Conservation (phyloP, 2,113 vertebrate genomes). For the Rhineura floridana region DNA sequence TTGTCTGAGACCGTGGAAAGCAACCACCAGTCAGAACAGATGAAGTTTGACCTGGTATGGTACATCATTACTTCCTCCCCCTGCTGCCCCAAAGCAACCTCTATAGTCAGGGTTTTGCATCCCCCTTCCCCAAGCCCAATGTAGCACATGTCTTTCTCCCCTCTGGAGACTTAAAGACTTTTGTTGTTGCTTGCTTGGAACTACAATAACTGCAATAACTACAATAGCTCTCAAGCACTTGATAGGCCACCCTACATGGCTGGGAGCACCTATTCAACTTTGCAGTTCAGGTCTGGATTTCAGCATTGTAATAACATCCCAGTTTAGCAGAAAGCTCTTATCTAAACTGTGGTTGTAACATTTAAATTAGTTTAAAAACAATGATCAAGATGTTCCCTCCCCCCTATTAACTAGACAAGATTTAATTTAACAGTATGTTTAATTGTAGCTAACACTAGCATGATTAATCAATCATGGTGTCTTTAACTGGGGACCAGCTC, state of each 20-base stretch:
- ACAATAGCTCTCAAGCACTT: background rate
- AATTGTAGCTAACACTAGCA: no score
- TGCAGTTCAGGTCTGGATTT: background rate
- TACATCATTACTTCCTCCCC: background rate
- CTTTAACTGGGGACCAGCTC: background rate
- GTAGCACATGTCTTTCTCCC: background rate
- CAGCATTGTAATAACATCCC: no score
- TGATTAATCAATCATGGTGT: background rate
- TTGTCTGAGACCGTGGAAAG: background rate
- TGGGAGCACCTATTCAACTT: background rate
- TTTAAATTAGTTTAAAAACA: no score
- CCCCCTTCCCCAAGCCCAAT: background rate
- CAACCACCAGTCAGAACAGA: background rate
- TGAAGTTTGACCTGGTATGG: background rate
- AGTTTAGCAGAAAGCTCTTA: background rate
- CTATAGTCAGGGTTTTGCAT: background rate
- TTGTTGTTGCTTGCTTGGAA: background rate
- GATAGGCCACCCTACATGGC: no score
- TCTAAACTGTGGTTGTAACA: background rate
- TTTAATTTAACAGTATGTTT: background rate
- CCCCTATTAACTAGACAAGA: no score
- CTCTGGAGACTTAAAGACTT: background rate
- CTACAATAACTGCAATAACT: no score
- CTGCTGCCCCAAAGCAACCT: background rate
- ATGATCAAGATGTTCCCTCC: no score